Conservation (phyloP, 2,797 vertebrate species). For the Antrozous pallidus region DNA sequence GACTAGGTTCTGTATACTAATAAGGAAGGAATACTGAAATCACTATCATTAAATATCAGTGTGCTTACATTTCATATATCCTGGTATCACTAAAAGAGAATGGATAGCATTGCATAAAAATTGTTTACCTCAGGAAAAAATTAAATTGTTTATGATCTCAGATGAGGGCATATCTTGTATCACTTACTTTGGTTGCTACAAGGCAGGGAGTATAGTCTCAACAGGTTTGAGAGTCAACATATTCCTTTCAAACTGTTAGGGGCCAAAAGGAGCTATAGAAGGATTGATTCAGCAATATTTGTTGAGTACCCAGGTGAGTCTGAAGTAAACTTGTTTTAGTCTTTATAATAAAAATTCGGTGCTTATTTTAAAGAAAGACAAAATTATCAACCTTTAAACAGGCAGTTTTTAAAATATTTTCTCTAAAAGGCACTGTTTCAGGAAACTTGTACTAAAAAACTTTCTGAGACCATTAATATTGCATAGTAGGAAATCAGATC, state of each 20-base stretch:
- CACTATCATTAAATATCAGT: background rate
- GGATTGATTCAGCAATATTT: background rate
- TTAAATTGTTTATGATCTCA: background rate
- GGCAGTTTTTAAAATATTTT: background rate
- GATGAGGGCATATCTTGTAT: background rate
- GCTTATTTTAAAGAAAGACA: conserved; percentile 33
- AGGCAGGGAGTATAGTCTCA: background rate
- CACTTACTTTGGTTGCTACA: background rate
- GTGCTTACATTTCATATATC: background rate
- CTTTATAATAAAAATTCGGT: conserved; percentile 34
- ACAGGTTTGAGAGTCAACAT: background rate
- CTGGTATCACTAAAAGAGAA: background rate
- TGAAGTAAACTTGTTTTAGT: conserved; percentile 18
- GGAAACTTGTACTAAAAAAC: background rate
- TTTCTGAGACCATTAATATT: background rate
- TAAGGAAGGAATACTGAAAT: background rate
- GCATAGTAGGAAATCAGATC: background rate
- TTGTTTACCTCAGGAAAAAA: background rate
- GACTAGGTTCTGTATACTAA: background rate
- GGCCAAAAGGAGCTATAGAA: background rate
- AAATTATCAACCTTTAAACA: background rate
- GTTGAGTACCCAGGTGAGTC: background rate
- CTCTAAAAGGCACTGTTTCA: background rate
- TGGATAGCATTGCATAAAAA: background rate
- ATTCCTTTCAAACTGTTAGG: background rate